Evolutionary conservation across 2,888 invertebrate species (phyloP), one percentile per base, ranked within the genome.

Genomic region (Corythucha ciliata): DNA sequence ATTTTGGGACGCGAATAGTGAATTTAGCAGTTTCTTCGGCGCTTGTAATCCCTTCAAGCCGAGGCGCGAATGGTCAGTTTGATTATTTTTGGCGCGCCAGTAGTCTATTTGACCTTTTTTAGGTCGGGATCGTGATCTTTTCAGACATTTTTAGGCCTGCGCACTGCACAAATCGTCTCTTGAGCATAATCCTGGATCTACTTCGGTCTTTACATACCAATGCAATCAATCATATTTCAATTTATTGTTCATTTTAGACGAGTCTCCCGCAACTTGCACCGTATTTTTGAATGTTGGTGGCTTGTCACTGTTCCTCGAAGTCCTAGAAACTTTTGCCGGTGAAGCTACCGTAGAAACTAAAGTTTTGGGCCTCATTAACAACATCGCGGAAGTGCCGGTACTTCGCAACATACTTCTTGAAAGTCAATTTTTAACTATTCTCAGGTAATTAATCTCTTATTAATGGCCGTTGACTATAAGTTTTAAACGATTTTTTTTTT

Each of bases 281-380:
- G 78, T 80, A 10, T 83, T 84, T 64, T 68, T 83, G 34, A 72
- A 75, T 40, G 76, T 79, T 63, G 76, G 76, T 16, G 84, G 84
- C 3, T 74, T 82, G 62, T 70, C 74, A 34, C 68, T 83, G 41
- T 83, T 81, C 61, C 70, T 81, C 55, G 70, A 75, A 57, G 79
- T 81, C 25, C 67, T 83, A n/a, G 72, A 74, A 63, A 74, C 74
- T 41, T 81, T 80, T 61, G 70, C 72, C 45, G 72, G 74, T 24
- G 76, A 79, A 61, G 75, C 76, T 36, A 75, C 78, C 32, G 78
- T 83, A n/a, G 81, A 83, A 66, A 83, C 83, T 2, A 84, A 83
- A 70, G 81, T 83, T 29, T 68, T 81, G 8, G 81, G 83, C 10
- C 69, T 83, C 4, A 66, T 84, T 60, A 84, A 83, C 65, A 84